phyloP scores from a whole-genome alignment of 2,113 vertebrate genomes.

The Forbesichthys agassizii region DNA sequence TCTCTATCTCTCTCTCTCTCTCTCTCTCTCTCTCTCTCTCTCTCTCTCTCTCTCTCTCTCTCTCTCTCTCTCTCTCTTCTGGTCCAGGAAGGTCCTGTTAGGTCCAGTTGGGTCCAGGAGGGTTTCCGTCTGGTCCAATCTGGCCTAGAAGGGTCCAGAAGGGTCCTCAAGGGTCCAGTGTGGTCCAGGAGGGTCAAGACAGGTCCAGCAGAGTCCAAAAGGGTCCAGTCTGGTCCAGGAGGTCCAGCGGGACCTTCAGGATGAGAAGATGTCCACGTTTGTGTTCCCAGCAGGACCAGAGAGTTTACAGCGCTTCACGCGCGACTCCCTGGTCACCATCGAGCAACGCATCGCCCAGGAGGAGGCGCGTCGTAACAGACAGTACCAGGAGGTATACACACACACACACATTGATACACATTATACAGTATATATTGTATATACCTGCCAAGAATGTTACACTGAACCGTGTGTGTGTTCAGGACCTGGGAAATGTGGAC shows the following conservation, averaged over 20 bases:
- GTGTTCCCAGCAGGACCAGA: slow-evolving; percentile 76
- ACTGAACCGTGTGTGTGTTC: not conserved
- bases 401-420: not conserved
- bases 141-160: too few relatives aligned
- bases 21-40: not conserved
- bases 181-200: too few relatives aligned
- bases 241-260: slow-evolving; percentile 55
- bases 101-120: not conserved
- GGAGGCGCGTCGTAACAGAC: slow-evolving; percentile 52
- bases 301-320: slow-evolving; percentile 74
- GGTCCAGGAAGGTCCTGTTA: not conserved
- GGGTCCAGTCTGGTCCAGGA: slow-evolving; percentile 60
- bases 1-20: too few relatives aligned
- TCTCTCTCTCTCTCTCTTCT: not conserved
- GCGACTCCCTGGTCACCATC: slow-evolving; percentile 72
- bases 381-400: slow-evolving; percentile 60
- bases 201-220: slow-evolving; percentile 43
- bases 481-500: slow-evolving; percentile 71
- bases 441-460: not conserved
- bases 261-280: slow-evolving; percentile 75
- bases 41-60: not conserved
- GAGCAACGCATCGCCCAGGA: slow-evolving; percentile 70
- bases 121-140: too few relatives aligned
- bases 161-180: too few relatives aligned
- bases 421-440: not conserved